These are phyloP conservation scores for Tubulanus polymorphus DNA, from an alignment of 2,888 invertebrate genomes.

Conservation along the genomic window DNA sequence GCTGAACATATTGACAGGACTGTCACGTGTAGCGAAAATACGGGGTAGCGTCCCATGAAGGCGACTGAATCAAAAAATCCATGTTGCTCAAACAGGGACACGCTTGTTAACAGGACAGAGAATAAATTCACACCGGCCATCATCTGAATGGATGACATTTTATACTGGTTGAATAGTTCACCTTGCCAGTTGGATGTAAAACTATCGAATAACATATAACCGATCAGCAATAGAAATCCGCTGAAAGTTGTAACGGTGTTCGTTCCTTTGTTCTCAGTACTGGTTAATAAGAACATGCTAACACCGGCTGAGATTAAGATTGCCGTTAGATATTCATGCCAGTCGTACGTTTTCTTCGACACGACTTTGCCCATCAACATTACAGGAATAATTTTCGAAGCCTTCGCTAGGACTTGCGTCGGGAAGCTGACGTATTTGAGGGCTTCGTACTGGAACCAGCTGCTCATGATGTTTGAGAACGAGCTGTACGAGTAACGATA, in stretches of 20 bases:
- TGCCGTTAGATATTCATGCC: constrained; percentile 89
- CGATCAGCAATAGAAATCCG: constrained; percentile 78
- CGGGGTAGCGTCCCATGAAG: constrained; percentile 74
- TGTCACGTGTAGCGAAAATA: constrained; percentile 73
- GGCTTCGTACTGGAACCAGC: constrained; percentile 99
- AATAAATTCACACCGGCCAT: constrained; percentile 95
- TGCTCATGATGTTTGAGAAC: constrained; percentile 94
- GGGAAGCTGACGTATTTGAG: constrained; percentile 97
- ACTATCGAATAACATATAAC: constrained; percentile 92
- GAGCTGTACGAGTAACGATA: constrained; percentile 95
- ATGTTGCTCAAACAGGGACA: constrained; percentile 80
- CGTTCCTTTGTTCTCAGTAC: constrained; percentile 59
- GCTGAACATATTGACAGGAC: constrained; percentile 86
- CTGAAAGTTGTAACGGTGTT: constrained; percentile 71
- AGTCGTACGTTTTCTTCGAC: constrained; percentile 78
- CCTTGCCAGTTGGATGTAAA: constrained; percentile 99
- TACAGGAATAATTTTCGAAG: constrained; percentile 78
- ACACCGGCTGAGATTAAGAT: constrained; percentile 86
- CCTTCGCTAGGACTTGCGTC: constrained; percentile 84
- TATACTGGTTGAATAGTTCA: constrained; percentile 75
- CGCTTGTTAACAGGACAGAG: constrained; percentile 81
- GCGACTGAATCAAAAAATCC: constrained; percentile 69
- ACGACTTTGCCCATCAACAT: constrained; percentile 97
- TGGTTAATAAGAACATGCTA: constrained; percentile 74
- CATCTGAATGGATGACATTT: constrained; percentile 82